phyloP scores from a whole-genome alignment of 92 coral and sea anemone species.

The Palythoa grandiflora region DNA sequence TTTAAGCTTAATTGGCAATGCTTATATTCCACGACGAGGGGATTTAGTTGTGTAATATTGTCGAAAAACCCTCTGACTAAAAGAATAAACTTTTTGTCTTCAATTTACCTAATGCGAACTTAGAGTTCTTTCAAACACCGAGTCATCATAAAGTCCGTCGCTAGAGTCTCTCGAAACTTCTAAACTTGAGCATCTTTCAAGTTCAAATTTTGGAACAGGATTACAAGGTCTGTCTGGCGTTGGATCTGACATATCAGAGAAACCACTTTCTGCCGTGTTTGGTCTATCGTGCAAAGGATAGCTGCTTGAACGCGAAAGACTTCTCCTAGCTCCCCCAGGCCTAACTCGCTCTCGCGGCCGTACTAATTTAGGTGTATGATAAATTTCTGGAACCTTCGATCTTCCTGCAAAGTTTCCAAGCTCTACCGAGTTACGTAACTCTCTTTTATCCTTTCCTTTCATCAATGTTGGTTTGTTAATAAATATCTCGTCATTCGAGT shows the following conservation, averaged over 20 bases:
- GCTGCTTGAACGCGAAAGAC: conserved; percentile 43
- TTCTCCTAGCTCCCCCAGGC: conserved; percentile 83
- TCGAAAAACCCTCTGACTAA: not conserved
- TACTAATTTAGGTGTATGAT: conserved; percentile 80
- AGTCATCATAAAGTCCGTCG: conserved; percentile 18
- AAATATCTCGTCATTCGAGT: conserved; percentile 61
- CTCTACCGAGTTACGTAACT: conserved; percentile 45
- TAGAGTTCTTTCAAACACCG: conserved; percentile 17
- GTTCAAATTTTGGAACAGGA: conserved; percentile 42
- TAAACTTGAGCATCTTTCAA: conserved; percentile 38
- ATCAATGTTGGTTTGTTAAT: conserved; percentile 77
- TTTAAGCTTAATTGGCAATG: not conserved
- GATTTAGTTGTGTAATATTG: not conserved
- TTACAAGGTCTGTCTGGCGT: conserved; percentile 44
- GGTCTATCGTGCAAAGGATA: conserved; percentile 36
- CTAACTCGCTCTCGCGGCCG: conserved; percentile 80
- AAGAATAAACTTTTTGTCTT: not conserved
- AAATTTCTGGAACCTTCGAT: conserved; percentile 79
- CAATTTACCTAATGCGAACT: not conserved
- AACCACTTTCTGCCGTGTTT: conserved; percentile 49
- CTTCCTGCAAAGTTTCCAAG: conserved; percentile 56
- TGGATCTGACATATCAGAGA: conserved; percentile 16
- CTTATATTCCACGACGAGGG: not conserved
- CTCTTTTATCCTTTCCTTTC: conserved; percentile 69
- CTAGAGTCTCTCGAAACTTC: conserved; percentile 23